Evolutionary conservation across 2,888 invertebrate genomes (phyloP).

Genomic region (Kryphioiulus occultus): DNA sequence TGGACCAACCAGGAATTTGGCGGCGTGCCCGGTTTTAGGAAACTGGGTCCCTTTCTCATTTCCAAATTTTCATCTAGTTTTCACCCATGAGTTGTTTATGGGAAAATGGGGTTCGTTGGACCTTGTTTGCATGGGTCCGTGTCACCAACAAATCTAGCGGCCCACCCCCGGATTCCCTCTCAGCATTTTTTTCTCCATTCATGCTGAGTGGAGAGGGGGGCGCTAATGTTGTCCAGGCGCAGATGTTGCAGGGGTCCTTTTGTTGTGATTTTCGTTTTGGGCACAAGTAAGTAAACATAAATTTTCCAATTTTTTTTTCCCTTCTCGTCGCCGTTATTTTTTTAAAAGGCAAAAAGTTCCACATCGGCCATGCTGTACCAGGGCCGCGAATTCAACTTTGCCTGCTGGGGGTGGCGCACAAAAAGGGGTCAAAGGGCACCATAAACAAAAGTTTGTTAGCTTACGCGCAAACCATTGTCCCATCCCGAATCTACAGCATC

Average conservation of each 20-base stretch:
- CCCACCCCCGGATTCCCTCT: conserved; percentile 31
- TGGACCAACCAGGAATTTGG: conserved; percentile 6
- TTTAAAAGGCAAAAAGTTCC: neutral
- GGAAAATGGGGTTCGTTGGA: conserved; percentile 30
- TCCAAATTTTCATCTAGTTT: conserved; percentile 18
- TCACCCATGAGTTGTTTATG: neutral
- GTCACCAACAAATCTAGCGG: conserved; percentile 30
- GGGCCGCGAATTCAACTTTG: neutral
- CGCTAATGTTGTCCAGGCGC: conserved; percentile 35
- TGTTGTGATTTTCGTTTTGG: conserved; percentile 30
- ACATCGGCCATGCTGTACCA: neutral
- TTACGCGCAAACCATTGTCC: conserved; percentile 25
- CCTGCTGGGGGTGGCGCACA: conserved; percentile 25
- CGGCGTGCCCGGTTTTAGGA: neutral
- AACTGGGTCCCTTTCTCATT: neutral
- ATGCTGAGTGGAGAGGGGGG: neutral
- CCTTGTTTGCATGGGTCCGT: conserved; percentile 35
- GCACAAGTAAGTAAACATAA: conserved; percentile 31
- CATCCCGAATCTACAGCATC: conserved; percentile 20
- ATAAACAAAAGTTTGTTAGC: conserved; percentile 35
- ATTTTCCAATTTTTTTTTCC: neutral
- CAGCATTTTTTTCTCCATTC: neutral
- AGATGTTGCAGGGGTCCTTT: conserved; percentile 35
- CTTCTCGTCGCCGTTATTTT: neutral
- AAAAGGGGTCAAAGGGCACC: conserved; percentile 35